Base-by-base conservation (phyloP, 1,140 invertebrate genomes). In the Papilio helenus region DNA sequence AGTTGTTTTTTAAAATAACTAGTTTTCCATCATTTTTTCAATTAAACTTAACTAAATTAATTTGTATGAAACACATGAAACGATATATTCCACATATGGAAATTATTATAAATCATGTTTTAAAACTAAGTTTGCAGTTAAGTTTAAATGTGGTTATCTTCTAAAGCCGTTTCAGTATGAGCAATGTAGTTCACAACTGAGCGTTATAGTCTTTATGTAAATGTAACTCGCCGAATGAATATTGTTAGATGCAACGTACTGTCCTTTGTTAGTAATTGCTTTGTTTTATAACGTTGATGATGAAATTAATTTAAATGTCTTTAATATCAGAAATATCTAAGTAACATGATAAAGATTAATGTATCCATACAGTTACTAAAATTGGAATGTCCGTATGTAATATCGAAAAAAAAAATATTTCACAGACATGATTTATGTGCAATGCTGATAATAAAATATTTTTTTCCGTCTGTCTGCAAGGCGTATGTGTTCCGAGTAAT, bases 131-230 rank as follows among this genome's bases (percentile, higher is more conserved):
- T 77, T 77, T 16, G 42, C 76, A 44, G 76, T 77, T 77, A 65
- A 77, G 29, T 77, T 77, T 44, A 77, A 76, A 34, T 58, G 51
- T 39, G 55, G 76, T 61, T 77, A 77, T 77, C 58, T 65, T 44
- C 76, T 26, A 44, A 16, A 76, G 73, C 73, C 73, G 58, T 76
- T 76, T 76, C 34, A 77, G 34, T 77, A 20, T 77, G 76, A 77
- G 76, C 76, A 61, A 77, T 77, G 76, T 44, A 77, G 76, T 77
- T 77, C 42, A 39, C 55, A 77, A 77, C 76, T 65, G 58, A 77
- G 76, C 76, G 23, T 65, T 65, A 77, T 77, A 77, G 76, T 65
- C 76, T 77, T 65, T 77, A 77, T 77, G 76, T 77, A 65, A 77
- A 77, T 77, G 76, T 65, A 42, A 77, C 39, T 2, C 74, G 51